phyloP scores from a whole-genome alignment of 2,113 vertebrate species.

The Gallinago jamesoni region DNA sequence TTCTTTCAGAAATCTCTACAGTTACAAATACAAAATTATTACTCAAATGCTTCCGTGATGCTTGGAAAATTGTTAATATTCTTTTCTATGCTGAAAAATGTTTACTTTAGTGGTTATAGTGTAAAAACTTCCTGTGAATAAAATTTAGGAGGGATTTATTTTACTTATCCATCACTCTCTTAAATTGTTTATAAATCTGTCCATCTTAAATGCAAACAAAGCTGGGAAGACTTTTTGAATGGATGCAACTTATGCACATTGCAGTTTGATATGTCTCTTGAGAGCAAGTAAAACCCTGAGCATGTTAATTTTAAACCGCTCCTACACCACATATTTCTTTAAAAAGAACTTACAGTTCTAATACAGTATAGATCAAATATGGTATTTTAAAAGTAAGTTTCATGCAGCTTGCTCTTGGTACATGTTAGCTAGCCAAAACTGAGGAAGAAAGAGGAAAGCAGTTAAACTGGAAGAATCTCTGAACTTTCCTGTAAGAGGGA shows the following conservation, averaged over 20 bases:
- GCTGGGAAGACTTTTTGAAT: not conserved
- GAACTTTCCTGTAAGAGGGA: not conserved
- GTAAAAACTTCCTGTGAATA: not conserved
- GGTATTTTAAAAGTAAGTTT: not conserved
- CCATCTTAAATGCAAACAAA: not conserved
- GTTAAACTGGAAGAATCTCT: not conserved
- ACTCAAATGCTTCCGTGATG: not conserved
- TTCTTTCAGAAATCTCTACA: not conserved
- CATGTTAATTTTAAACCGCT: not conserved
- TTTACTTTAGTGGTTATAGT: not conserved
- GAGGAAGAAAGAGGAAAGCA: not conserved
- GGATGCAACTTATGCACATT: accelerated
- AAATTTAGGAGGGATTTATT: not conserved
- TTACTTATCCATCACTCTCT: not conserved
- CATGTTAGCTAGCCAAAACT: not conserved
- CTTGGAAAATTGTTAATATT: not conserved
- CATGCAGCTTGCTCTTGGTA: not conserved
- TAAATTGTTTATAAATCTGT: not conserved
- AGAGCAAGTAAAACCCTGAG: not conserved
- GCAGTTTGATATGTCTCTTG: not conserved
- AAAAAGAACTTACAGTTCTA: not conserved
- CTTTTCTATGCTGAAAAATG: not conserved
- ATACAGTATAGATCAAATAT: not conserved
- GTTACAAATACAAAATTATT: not conserved
- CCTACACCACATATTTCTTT: not conserved